Evolutionary conservation across 2,888 invertebrate genomes (phyloP), one percentile per base, ranked within the genome.

Genomic region (Auanema sp.): DNA sequence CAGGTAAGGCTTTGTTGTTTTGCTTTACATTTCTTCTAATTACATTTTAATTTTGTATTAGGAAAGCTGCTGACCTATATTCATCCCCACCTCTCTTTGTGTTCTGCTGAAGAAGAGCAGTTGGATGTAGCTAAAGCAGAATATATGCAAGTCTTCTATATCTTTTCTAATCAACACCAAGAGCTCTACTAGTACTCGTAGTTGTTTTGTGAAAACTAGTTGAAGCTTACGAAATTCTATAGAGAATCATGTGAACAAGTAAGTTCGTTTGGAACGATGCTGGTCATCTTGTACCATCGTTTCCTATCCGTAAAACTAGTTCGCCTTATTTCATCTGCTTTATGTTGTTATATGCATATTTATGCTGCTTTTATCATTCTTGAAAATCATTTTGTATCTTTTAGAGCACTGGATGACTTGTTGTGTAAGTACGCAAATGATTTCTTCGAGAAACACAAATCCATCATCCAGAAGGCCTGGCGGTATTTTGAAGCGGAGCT

Each of bases 41-140:
- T n/a, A 3, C 33, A 8, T 33, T 33, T 8, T 3, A 33, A 33
- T 33, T 5, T 33, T 33, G 33, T 5, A 33, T 33, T 33, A 33
- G 33, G 8, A 8, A 33, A 33, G 3, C 33, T 33, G 8, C 33
- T 33, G 33, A 33, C 33, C 33, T 33, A 33, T 33, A 8, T 8
- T 33, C 33, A 33, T 33, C 3, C 8, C 8, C 8, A 63, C 44
- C 51, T 51, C 52, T 63, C 58, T 54, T 53, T 63, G 25, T 55
- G 57, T 12, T 58, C 41, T 25, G 52, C 59, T 2, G 56, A 65
- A 24, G 62, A 66, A 24, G 76, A 77, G 53, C 84, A 85, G 67
- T 68, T 85, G 24, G 84, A 84, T 74, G 78, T 77, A 47, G 83
- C 83, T 6, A 59, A 84, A 58, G 75, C 78, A 6, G 72, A 76